phyloP scores from a whole-genome alignment of 2,797 vertebrate genomes.

The Lagorchestes hirsutus region DNA sequence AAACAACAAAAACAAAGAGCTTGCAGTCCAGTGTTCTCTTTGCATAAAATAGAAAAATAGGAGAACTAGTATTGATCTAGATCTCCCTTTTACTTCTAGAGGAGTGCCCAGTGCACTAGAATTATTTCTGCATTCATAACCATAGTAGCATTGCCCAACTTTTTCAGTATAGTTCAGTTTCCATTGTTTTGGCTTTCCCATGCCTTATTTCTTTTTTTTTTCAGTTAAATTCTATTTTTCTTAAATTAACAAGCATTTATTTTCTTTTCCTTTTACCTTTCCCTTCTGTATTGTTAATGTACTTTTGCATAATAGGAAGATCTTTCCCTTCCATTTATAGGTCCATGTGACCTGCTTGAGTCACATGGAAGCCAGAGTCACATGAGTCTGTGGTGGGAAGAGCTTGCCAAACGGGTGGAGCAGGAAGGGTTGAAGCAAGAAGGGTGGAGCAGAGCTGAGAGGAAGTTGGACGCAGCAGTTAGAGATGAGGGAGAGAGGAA shows the following conservation, averaged over 20 bases:
- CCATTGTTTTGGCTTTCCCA: background rate
- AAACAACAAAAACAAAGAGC: background rate
- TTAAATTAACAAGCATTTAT: background rate
- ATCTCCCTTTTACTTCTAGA: background rate
- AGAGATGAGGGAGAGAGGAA: too few relatives aligned
- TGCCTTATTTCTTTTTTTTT: background rate
- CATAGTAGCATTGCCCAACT: background rate
- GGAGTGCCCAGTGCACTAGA: too few relatives aligned
- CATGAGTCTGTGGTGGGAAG: too few relatives aligned
- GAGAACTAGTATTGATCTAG: background rate
- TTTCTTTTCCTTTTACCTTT: background rate
- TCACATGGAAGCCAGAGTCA: too few relatives aligned
- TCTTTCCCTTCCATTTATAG: too few relatives aligned
- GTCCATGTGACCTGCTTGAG: too few relatives aligned
- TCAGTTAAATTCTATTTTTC: background rate
- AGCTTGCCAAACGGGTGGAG: too few relatives aligned
- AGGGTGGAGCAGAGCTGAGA: too few relatives aligned
- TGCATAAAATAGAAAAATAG: background rate
- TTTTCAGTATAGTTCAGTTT: background rate
- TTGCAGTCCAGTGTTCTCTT: background rate
- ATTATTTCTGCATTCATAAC: background rate
- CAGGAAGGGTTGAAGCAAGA: too few relatives aligned
- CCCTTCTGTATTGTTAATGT: too few relatives aligned
- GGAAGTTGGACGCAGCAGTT: too few relatives aligned
- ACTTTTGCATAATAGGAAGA: too few relatives aligned